These are phyloP conservation scores for Dromococcyx pavoninus DNA, from an alignment of 2,797 vertebrate species.

Conservation along the genomic window DNA sequence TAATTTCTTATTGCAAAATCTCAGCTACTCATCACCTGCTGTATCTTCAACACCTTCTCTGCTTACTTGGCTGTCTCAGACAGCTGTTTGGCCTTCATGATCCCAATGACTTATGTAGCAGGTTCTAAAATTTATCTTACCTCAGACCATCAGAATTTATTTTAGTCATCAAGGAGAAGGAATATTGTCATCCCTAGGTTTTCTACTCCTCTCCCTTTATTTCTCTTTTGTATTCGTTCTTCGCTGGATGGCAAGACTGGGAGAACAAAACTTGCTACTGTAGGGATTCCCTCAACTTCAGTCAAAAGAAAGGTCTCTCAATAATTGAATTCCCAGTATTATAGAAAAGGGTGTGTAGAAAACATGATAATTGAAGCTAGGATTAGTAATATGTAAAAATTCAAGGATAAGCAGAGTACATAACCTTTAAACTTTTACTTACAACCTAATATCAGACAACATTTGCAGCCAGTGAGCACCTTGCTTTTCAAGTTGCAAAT, in stretches of 20 bases:
- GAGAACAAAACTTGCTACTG: not conserved
- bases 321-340: not conserved
- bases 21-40: not conserved
- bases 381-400: not conserved
- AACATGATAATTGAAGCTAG: not conserved
- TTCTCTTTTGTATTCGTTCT: not conserved
- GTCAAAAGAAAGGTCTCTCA: not conserved
- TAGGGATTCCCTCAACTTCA: not conserved
- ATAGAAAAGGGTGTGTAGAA: not conserved
- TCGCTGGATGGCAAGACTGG: not conserved
- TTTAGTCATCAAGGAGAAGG: not conserved
- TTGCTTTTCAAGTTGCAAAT: not conserved
- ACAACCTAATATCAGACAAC: not conserved
- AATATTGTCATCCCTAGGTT: not conserved
- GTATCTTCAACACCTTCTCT: not conserved
- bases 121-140: not conserved
- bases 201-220: not conserved
- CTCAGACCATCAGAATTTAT: conserved; percentile 5
- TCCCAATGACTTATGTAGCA: not conserved
- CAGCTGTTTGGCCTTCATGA: not conserved
- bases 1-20: not conserved
- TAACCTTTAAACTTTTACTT: not conserved
- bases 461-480: not conserved
- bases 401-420: not conserved
- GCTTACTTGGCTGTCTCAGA: not conserved